Base-by-base conservation (phyloP, 2,797 vertebrate genomes). In the Microctenopoma stevenorrisi region DNA sequence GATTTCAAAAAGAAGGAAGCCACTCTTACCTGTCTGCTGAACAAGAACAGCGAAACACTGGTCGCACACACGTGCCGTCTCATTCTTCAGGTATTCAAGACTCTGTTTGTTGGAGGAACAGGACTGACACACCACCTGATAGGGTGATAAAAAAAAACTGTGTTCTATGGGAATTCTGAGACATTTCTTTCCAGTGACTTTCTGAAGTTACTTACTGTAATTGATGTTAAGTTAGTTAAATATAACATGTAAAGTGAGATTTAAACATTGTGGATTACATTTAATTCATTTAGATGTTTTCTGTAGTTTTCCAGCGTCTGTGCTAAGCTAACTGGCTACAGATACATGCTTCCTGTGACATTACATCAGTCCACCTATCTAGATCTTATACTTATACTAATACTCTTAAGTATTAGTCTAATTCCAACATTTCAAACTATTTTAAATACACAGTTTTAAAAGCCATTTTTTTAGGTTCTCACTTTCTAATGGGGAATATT, bases 71-170 rank as follows among this genome's bases (percentile, higher is more conserved):
- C 98, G 94, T 14, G 94, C 96, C n/a, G 91, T 91, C 51, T 95
- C 94, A 78, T 97, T 96, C 92, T 98, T 99, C 78, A 96, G 92
- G 79, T 99, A 99, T 88, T 96, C 94, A 74, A 99, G 95, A 22
- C 90, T 84, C 69, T 94, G 87, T 74, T 97, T 98, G 90, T 97
- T 96, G 75, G 95, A 94, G 46, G 98, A 99, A 89, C 98, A 99
- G 61, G 95, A 92, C 83, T 98, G 96, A 79, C 98, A 99, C 53
- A 99, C 95, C 86, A 99, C 96, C 98, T 99, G 87, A 64, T 25
- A 35, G 12, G 14, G 74, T 1, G 14, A 68, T 56, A 52, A 64
- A 47, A 43, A 12, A 65, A 8, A 12, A 13, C 40, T 35, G 33
- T 35, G 7, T 35, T 18, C 18, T 35, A 35, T 35, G 33, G 33